phyloP scores from a whole-genome alignment of 2,113 vertebrate species.

The Sebastes schlegelii region DNA sequence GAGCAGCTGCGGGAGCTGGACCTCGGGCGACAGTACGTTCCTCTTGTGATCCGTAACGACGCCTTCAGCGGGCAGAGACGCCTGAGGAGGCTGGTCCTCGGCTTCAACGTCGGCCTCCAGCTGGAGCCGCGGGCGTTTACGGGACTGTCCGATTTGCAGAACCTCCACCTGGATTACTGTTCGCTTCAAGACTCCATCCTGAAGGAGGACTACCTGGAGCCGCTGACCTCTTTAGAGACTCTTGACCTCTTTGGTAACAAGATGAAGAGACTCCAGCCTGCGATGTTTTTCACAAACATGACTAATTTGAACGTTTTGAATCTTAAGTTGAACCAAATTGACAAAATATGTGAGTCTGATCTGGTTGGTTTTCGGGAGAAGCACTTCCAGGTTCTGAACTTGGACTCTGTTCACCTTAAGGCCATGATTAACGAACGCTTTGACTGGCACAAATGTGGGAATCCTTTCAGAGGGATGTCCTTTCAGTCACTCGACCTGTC shows the following conservation, averaged over 20 bases:
- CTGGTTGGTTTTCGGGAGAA: constrained; percentile 87
- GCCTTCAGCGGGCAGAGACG: constrained; percentile 86
- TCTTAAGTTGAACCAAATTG: constrained; percentile 83
- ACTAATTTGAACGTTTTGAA: constrained; percentile 81
- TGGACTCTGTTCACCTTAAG: constrained; percentile 69
- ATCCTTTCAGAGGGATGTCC: constrained; percentile 86
- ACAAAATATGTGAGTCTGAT: constrained; percentile 85
- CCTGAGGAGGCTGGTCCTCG: constrained; percentile 83
- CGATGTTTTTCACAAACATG: constrained; percentile 87
- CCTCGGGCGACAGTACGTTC: constrained; percentile 73
- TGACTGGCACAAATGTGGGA: constrained; percentile 86
- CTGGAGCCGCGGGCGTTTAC: constrained; percentile 86
- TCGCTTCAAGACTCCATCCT: constrained; percentile 82
- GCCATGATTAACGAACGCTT: constrained; percentile 45
- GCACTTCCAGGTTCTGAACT: constrained; percentile 78
- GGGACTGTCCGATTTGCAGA: constrained; percentile 80
- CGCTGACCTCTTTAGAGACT: constrained; percentile 84
- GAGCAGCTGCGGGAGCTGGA: constrained; percentile 78
- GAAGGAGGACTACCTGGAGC: constrained; percentile 84
- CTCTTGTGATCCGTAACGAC: constrained; percentile 79
- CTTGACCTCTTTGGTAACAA: constrained; percentile 84
- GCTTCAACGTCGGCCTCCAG: constrained; percentile 63
- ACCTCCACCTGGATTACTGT: constrained; percentile 83
- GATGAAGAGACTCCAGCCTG: constrained; percentile 84
- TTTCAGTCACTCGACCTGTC: constrained; percentile 84